phyloP scores from a whole-genome alignment of 2,888 invertebrate species.

The Pardosa pseudoannulata region DNA sequence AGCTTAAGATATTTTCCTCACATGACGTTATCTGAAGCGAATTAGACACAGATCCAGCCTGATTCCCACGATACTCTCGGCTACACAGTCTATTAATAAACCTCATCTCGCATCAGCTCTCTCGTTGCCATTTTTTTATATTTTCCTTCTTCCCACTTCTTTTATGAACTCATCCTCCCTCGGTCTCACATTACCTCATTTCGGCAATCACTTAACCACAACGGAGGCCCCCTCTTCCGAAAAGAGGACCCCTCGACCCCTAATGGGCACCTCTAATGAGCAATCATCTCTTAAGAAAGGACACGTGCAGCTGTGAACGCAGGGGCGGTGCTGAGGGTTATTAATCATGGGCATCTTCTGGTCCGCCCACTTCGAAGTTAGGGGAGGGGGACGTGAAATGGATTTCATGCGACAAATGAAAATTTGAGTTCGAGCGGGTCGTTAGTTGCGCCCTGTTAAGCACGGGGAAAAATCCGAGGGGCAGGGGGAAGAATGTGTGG shows the following conservation, averaged over 20 bases:
- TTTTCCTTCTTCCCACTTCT: not conserved
- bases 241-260: constrained; percentile 1
- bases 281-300: constrained; percentile 55
- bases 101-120: not conserved
- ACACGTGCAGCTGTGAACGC: constrained; percentile 53
- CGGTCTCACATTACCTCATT: constrained; percentile 34
- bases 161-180: constrained; percentile 6
- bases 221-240: not conserved
- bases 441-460: constrained; percentile 14
- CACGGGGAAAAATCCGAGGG: not conserved
- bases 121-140: not conserved
- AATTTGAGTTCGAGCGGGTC: not conserved
- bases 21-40: not conserved
- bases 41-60: not conserved
- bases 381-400: not conserved
- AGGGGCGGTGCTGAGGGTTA: constrained; percentile 40
- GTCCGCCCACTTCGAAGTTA: constrained; percentile 27
- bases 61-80: constrained; percentile 3
- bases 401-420: constrained; percentile 17
- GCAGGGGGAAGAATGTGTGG: not conserved
- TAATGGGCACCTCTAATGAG: constrained; percentile 48
- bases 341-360: constrained; percentile 54
- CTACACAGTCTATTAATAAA: constrained; percentile 6
- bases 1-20: not conserved
- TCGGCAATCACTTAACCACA: constrained; percentile 31